phyloP scores from a whole-genome alignment of 2,113 vertebrate genomes.

The Dendropsophus ebraccatus region DNA sequence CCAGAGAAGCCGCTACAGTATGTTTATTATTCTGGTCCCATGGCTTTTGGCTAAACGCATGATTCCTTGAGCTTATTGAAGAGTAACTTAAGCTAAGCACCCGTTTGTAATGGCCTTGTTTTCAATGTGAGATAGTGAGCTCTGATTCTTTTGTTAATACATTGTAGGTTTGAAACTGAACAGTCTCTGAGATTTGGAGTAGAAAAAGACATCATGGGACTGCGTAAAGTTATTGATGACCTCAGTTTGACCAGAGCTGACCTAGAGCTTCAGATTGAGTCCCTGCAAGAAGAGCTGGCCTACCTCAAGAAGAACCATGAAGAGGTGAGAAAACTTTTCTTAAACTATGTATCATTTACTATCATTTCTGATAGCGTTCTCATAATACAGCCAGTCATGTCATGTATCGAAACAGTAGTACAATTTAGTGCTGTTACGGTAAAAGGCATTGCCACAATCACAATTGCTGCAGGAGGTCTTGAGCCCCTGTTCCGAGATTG shows the following conservation, averaged over 20 bases:
- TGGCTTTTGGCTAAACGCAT: too few relatives aligned
- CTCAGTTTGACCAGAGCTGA: constrained; percentile 50
- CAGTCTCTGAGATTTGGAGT: constrained; percentile 22
- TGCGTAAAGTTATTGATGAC: constrained; percentile 55
- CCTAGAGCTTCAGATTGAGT: constrained; percentile 64
- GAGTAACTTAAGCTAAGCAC: too few relatives aligned
- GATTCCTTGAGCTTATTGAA: too few relatives aligned
- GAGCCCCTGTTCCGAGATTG: too few relatives aligned
- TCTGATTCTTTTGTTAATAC: neutral
- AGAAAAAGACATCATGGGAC: constrained; percentile 45
- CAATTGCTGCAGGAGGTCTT: too few relatives aligned
- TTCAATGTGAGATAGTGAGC: neutral
- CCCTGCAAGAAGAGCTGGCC: constrained; percentile 81
- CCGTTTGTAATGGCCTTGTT: neutral
- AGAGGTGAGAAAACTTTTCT: constrained; percentile 65
- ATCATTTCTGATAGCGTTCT: neutral
- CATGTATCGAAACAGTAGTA: neutral
- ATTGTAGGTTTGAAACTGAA: constrained; percentile 51
- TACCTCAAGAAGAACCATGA: constrained; percentile 85
- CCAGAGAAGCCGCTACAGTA: neutral
- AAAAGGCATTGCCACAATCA: too few relatives aligned
- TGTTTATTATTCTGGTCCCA: too few relatives aligned
- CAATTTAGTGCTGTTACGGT: too few relatives aligned
- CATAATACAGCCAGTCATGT: neutral
- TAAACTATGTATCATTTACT: neutral